These are phyloP conservation scores for Manacus vitellinus DNA, from an alignment of 2,113 vertebrate species.

Conservation along the genomic window DNA sequence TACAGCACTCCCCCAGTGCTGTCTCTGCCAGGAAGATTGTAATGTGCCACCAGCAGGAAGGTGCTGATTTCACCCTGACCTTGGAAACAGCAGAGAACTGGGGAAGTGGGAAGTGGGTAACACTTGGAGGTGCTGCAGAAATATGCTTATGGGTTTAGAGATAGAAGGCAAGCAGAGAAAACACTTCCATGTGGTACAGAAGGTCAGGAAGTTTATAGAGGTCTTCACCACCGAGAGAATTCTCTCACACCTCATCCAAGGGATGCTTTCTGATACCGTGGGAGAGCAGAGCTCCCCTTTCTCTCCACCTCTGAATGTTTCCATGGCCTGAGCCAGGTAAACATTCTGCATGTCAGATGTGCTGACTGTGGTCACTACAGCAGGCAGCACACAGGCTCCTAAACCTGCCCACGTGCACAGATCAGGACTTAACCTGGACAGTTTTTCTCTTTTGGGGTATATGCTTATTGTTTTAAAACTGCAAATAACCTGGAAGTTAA, in stretches of 20 bases:
- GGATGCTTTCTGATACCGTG: accelerated
- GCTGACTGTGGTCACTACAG: neutral
- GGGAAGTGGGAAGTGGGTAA: neutral
- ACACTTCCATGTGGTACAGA: neutral
- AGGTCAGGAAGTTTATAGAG: neutral
- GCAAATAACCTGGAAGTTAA: neutral
- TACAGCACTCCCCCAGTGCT: neutral
- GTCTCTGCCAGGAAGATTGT: neutral
- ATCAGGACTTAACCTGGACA: neutral
- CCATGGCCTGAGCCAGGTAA: neutral
- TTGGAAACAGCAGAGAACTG: neutral
- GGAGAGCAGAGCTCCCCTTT: neutral
- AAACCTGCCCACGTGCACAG: neutral
- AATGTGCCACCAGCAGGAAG: neutral
- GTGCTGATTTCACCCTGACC: neutral
- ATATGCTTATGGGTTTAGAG: neutral
- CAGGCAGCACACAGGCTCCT: neutral
- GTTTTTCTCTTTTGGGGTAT: neutral
- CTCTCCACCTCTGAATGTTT: neutral
- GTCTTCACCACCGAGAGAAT: neutral
- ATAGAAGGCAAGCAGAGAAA: neutral
- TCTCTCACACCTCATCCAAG: neutral
- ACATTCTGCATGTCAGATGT: neutral
- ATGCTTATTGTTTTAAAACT: neutral
- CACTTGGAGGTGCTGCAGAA: neutral